Percentiles rank a stretch among this genome's conserved stretches.
These are phyloP conservation scores for Perca schrenkii DNA, from an alignment of 2,113 vertebrate genomes.

Conservation along the genomic window DNA sequence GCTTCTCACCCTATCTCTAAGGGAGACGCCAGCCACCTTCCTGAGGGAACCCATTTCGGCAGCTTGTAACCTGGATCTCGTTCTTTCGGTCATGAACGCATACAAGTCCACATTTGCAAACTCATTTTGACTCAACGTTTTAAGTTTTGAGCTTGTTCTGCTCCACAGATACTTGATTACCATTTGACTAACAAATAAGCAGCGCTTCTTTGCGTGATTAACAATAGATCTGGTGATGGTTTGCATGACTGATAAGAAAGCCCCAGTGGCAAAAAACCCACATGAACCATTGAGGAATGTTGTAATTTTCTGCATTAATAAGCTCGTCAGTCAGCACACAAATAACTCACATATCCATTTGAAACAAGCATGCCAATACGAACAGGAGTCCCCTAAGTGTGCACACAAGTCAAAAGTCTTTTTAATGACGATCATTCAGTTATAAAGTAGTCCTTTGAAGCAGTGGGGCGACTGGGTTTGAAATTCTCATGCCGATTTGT, in stretches of 20 bases:
- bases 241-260: conserved; percentile 10
- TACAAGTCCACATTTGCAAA: neutral
- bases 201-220: conserved; percentile 16
- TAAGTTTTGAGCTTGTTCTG: neutral
- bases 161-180: conserved; percentile 10
- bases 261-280: neutral
- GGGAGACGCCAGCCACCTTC: too few species aligned
- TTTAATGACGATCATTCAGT: neutral
- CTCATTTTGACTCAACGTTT: neutral
- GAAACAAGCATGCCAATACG: conserved; percentile 11
- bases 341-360: conserved; percentile 4
- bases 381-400: conserved; percentile 10
- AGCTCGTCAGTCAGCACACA: conserved; percentile 10
- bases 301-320: conserved; percentile 17
- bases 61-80: too few species aligned
- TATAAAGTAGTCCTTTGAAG: conserved; percentile 34
- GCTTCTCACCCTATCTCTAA: too few species aligned
- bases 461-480: conserved; percentile 5
- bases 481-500: neutral
- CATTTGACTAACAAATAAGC: conserved; percentile 31
- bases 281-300: neutral
- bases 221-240: neutral
- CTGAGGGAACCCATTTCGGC: too few species aligned
- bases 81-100: too few species aligned
- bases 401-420: conserved; percentile 15